A percentile compares a stretch with the other conserved stretches of the same genome.
These are phyloP conservation scores for Drosophila asahinai DNA, from an alignment of 1,140 invertebrate genomes.

Conservation along the genomic window DNA sequence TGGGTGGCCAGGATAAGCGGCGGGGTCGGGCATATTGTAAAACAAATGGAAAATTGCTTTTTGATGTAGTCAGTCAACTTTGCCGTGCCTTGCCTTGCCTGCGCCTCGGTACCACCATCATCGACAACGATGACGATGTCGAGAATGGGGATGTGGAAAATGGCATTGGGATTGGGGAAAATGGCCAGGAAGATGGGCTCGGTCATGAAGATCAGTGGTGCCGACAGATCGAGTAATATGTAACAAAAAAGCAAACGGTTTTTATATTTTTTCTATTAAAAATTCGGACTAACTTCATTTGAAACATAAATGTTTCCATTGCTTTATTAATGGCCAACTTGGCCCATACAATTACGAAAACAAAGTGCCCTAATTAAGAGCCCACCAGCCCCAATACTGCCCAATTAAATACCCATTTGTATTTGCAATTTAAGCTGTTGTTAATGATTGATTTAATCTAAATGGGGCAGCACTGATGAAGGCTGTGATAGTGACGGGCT, in stretches of 20 bases:
- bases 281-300: too few relatives aligned
- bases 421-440: background rate
- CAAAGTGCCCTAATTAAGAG: background rate
- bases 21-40: constrained; percentile 62
- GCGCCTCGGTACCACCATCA: constrained; percentile 46
- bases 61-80: constrained; percentile 77
- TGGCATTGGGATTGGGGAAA: constrained; percentile 20
- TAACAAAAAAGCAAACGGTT: too few relatives aligned
- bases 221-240: background rate
- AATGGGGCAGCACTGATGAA: constrained; percentile 13
- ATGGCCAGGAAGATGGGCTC: background rate
- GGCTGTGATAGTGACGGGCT: constrained; percentile 6
- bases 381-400: too few relatives aligned
- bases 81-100: constrained; percentile 43
- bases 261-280: too few relatives aligned
- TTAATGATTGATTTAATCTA: constrained; percentile 1
- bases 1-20: constrained; percentile 35
- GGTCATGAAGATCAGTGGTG: constrained; percentile 11
- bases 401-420: background rate
- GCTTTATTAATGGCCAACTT: too few relatives aligned
- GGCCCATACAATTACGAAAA: too few relatives aligned
- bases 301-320: too few relatives aligned
- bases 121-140: constrained; percentile 45
- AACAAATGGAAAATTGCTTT: constrained; percentile 83
- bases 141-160: constrained; percentile 12